Percentiles rank a stretch among this genome's conserved stretches.
These are phyloP conservation scores for Drosophila rellima DNA, from an alignment of 2,888 invertebrate species.

Conservation along the genomic window DNA sequence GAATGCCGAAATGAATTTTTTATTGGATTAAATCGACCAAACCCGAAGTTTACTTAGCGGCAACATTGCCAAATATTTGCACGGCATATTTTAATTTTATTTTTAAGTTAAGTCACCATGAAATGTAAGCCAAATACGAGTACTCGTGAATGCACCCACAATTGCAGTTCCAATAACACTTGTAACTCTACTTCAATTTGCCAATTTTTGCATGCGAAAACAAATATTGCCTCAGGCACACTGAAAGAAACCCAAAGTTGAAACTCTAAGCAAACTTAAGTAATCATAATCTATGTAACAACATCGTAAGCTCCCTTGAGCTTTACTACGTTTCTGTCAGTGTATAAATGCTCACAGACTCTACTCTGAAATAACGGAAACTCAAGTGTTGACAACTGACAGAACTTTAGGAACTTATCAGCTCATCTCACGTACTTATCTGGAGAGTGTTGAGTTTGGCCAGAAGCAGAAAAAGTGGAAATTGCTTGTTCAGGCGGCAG, in stretches of 20 bases:
- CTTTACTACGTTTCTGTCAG: neutral
- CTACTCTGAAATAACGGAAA: neutral
- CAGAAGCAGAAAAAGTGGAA: conserved; percentile 8
- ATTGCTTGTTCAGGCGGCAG: conserved; percentile 21
- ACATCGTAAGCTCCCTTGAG: no score
- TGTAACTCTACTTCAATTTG: neutral
- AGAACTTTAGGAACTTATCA: conserved; percentile 13
- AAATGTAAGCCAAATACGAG: conserved; percentile 20
- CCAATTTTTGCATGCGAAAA: neutral
- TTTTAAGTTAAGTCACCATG: conserved; percentile 22
- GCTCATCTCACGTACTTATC: conserved; percentile 25
- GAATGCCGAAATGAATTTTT: conserved; percentile 28
- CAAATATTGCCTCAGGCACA: conserved; percentile 7
- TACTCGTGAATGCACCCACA: conserved; percentile 26
- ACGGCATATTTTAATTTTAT: conserved; percentile 39
- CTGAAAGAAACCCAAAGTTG: neutral
- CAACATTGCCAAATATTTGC: conserved; percentile 55
- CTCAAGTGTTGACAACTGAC: conserved; percentile 23
- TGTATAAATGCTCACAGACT: neutral
- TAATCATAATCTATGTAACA: no score
- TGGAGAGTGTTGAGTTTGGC: neutral
- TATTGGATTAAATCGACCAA: conserved; percentile 51
- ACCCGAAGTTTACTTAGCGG: conserved; percentile 29
- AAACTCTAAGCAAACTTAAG: neutral
- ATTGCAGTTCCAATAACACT: conserved; percentile 13